Evolutionary conservation across 2,888 invertebrate species (phyloP).

Genomic region (Leucophenga montana): DNA sequence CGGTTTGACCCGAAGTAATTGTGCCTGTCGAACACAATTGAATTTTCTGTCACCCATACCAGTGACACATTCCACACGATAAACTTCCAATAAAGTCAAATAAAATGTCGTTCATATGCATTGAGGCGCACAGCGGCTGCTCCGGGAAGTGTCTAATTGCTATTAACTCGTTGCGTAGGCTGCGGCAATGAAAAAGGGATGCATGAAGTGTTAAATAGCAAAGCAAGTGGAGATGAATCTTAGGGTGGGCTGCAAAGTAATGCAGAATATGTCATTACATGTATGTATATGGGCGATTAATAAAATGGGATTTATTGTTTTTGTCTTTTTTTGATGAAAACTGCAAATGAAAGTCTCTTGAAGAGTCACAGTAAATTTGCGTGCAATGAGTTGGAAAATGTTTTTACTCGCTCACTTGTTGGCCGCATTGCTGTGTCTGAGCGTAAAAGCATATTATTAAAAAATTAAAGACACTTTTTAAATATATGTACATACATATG

Average conservation of each 20-base stretch:
- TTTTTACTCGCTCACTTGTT: not conserved
- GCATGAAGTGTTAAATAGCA: conserved; percentile 21
- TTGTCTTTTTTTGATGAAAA: not conserved
- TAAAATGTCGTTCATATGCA: conserved; percentile 31
- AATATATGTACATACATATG: not conserved
- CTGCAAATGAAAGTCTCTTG: not conserved
- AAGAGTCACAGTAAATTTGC: not conserved
- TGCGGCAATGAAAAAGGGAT: conserved; percentile 4
- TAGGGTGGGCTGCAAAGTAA: no score
- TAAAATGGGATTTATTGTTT: not conserved
- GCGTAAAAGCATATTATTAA: conserved; percentile 14
- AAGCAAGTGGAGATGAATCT: not conserved
- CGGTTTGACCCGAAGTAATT: not conserved
- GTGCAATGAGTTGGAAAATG: not conserved
- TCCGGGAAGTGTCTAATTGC: conserved; percentile 57
- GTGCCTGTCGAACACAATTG: not conserved
- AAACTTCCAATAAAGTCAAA: conserved; percentile 64
- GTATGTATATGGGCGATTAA: conserved; percentile 39
- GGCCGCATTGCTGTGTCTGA: not conserved
- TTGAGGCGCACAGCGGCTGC: not conserved
- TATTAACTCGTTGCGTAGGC: conserved; percentile 47
- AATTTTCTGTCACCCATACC: conserved; percentile 9
- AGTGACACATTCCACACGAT: conserved; percentile 53
- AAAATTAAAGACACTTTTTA: conserved; percentile 13
- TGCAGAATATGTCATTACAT: not conserved